phyloP scores from a whole-genome alignment of 2,888 invertebrate genomes.

The Sinotaia quadrata region DNA sequence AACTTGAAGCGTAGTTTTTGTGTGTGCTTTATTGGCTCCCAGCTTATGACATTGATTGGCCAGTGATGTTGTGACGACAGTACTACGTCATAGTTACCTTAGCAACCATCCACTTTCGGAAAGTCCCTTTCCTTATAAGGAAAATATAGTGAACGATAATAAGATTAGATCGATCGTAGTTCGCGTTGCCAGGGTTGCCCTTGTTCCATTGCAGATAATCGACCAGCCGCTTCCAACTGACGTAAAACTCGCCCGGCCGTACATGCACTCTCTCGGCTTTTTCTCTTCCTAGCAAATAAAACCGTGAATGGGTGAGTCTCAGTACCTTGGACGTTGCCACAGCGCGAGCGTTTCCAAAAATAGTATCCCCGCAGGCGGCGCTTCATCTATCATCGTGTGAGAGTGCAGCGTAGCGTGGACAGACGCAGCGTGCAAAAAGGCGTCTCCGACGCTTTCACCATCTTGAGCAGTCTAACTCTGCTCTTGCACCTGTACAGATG shows the following conservation, averaged over 20 bases:
- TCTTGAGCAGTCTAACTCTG: no score
- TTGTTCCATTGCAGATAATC: no score
- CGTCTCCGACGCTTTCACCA: no score
- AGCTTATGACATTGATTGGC: conserved; percentile 17
- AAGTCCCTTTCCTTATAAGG: conserved; percentile 28
- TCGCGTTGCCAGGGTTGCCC: no score
- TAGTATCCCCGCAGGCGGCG: not conserved
- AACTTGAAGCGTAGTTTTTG: no score
- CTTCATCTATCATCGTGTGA: conserved; percentile 8
- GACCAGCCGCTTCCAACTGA: conserved; percentile 19
- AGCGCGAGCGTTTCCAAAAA: conserved; percentile 25
- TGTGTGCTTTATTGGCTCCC: no score
- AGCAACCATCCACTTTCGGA: conserved; percentile 16
- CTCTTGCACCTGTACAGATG: no score
- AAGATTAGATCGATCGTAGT: conserved; percentile 14
- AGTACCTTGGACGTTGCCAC: no score
- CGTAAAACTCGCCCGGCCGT: conserved; percentile 23
- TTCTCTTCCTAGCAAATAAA: no score
- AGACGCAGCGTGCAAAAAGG: no score
- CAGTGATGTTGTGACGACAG: conserved; percentile 12
- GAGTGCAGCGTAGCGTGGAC: conserved; percentile 16
- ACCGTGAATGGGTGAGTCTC: no score
- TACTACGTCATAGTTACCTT: conserved; percentile 11
- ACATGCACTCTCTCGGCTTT: no score
- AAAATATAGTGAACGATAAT: conserved; percentile 20